Percentiles rank a stretch among this genome's conserved stretches.
Conservation (phyloP, 2,113 vertebrate genomes). For the Papio anubis region DNA sequence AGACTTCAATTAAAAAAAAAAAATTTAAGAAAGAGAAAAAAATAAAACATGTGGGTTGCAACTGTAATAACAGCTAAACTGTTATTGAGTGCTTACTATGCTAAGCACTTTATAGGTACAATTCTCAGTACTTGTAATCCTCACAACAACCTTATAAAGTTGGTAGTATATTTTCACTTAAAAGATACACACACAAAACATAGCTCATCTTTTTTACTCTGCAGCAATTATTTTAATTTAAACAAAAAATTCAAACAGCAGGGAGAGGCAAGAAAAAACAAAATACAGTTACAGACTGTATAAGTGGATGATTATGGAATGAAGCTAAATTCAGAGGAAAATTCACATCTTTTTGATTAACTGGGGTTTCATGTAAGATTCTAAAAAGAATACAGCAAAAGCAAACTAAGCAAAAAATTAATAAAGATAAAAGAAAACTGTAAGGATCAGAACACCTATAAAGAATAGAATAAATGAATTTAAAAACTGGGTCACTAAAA, state of each 20-base stretch:
- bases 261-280: background rate
- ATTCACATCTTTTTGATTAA: background rate
- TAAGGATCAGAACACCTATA: background rate
- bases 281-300: background rate
- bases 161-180: background rate
- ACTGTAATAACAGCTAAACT: background rate
- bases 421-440: background rate
- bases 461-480: background rate
- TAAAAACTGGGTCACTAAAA: background rate
- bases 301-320: background rate
- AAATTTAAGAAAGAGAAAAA: background rate
- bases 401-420: background rate
- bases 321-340: slow-evolving; percentile 1
- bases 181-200: background rate
- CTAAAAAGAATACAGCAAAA: slow-evolving; percentile 28
- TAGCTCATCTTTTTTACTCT: background rate
- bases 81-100: background rate
- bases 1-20: background rate
- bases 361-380: background rate
- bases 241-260: background rate
- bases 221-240: background rate
- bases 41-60: background rate
- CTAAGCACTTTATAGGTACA: background rate
- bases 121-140: background rate
- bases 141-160: background rate